Evolutionary conservation across 2,113 vertebrate species (phyloP).

Genomic region (Pygoscelis adeliae): DNA sequence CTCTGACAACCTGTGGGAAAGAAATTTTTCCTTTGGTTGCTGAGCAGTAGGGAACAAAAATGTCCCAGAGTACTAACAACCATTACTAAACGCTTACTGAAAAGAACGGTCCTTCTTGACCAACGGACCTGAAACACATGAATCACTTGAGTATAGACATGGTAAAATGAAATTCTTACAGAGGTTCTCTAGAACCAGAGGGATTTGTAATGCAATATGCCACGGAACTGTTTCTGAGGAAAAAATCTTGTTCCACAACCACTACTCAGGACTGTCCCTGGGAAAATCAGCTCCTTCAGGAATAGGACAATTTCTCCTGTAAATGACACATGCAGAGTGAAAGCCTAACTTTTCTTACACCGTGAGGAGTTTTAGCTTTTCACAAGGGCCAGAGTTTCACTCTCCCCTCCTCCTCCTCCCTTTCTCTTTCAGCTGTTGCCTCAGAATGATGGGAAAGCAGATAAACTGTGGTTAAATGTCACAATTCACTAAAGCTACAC

Average conservation of each 20-base stretch:
- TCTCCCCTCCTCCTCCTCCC: neutral
- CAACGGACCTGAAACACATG: neutral
- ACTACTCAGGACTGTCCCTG: neutral
- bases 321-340: neutral
- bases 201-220: neutral
- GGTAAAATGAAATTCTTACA: neutral
- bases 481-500: neutral
- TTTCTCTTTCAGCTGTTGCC: neutral
- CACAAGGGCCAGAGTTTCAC: neutral
- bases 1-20: neutral
- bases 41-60: neutral
- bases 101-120: neutral
- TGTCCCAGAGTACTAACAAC: neutral
- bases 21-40: neutral
- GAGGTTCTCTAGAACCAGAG: neutral
- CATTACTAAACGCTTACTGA: neutral
- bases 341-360: neutral
- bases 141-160: neutral
- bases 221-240: neutral
- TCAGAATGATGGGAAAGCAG: neutral
- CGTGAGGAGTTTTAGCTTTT: neutral
- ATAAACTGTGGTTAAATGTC: neutral
- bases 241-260: neutral
- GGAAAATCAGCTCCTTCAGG: neutral
- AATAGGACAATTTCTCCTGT: neutral